Evolutionary conservation across 2,113 vertebrate genomes (phyloP).

Genomic region (Sylvilagus bachmani): DNA sequence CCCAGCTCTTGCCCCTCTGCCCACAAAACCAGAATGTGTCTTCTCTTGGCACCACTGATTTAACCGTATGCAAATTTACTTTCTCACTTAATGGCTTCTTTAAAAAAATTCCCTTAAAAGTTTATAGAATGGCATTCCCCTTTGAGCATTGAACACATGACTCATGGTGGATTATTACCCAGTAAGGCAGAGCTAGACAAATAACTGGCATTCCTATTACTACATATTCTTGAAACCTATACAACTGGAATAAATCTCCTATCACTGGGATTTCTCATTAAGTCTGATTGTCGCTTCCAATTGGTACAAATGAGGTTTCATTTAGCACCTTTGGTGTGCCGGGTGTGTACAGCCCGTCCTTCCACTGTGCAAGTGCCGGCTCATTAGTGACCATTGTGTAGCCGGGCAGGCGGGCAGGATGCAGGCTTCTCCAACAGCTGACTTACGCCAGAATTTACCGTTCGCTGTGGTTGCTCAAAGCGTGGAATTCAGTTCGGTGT

Average conservation of each 20-base stretch:
- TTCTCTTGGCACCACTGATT: background rate
- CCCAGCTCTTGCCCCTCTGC: background rate
- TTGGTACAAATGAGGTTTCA: background rate
- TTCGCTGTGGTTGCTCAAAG: constrained; percentile 4
- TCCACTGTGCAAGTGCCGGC: background rate
- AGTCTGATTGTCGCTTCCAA: background rate
- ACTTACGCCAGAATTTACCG: background rate
- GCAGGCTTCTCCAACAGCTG: background rate
- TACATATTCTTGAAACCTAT: constrained; percentile 18
- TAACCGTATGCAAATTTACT: background rate
- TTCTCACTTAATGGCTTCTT: background rate
- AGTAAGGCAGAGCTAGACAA: background rate
- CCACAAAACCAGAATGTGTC: background rate
- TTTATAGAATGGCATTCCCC: background rate
- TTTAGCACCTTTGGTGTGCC: background rate
- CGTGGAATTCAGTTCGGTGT: background rate
- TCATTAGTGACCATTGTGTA: constrained; percentile 4
- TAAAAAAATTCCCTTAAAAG: background rate
- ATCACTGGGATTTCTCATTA: background rate
- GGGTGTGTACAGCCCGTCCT: background rate
- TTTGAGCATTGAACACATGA: background rate
- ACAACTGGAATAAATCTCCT: background rate
- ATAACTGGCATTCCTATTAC: background rate
- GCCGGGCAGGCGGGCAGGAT: background rate
- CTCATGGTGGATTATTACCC: background rate